Evolutionary conservation across 2,113 vertebrate species (phyloP), one percentile per base, ranked within the genome.

Genomic region (Scalopus aquaticus): DNA sequence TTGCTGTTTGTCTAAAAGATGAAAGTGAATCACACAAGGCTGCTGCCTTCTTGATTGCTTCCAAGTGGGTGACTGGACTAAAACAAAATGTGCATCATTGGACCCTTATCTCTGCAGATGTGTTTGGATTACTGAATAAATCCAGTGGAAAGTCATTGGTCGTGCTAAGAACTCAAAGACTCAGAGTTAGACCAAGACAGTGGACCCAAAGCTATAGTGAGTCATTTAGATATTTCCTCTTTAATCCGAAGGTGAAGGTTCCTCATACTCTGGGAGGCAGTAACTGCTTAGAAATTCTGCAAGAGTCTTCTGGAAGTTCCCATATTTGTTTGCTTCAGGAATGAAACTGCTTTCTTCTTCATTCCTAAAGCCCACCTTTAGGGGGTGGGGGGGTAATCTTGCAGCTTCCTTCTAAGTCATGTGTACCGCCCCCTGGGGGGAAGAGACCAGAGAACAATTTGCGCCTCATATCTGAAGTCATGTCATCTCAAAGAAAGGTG

Each of bases 111-210:
- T 80, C 26, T 58, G 65, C 67, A 84, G n/a, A 62, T 72, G 3
- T 20, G 46, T 32, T 56, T 67, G 93, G 39, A 42, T 86, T 78
- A 20, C 65, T 39, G 32, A 79, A 49, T 65, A 81, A 88, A 78
- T 42, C 74, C 58, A n/a, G 42, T 58, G 73, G 67, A 92, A 95
- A 91, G 77, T 73, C 72, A 78, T 76, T 96, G 54, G 86, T 89
- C 17, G 2, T 84, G 72, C 78, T 49, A 90, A 60, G 67, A 77
- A 90, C 64, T 86, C 67, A 46, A 39, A 60, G 79, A 11, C 51
- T 69, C 60, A 67, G 65, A 69, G 32, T 88, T 67, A 88, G n/a
- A 64, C 37, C 56, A 42, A 70, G 84, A 84, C 30, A 46, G 62
- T 58, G 60, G 58, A 20, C 73, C 80, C 49, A 30, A 44, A 70